phyloP scores from a whole-genome alignment of 2,113 vertebrate species.

The Lethenteron reissneri region DNA sequence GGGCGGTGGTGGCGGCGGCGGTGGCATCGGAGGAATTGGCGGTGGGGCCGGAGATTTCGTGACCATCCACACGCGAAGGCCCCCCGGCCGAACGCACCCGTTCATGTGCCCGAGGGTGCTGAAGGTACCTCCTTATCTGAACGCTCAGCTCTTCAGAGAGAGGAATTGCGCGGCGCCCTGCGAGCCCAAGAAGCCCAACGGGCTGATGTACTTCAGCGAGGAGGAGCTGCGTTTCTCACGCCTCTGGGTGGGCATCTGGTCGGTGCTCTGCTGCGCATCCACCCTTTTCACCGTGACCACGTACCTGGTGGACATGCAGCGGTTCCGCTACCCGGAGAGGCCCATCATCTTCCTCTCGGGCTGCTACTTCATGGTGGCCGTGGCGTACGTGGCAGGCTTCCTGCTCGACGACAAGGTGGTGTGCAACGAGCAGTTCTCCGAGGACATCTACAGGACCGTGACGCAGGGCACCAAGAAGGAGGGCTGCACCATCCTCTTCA shows the following conservation, averaged over 20 bases:
- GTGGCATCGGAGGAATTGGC: no score
- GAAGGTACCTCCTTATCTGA: conserved; percentile 50
- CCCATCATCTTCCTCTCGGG: conserved; percentile 74
- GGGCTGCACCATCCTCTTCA: conserved; percentile 67
- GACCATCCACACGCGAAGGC: no score
- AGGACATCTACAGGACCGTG: conserved; percentile 48
- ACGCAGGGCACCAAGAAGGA: conserved; percentile 69
- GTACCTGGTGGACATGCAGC: conserved; percentile 50
- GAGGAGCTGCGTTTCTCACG: conserved; percentile 53
- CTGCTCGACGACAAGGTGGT: conserved; percentile 52
- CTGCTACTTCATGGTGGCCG: conserved; percentile 77
- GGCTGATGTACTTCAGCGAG: conserved; percentile 66
- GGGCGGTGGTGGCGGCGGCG: conserved; percentile 10
- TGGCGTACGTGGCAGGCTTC: conserved; percentile 47
- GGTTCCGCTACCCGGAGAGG: conserved; percentile 63
- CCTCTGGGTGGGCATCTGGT: conserved; percentile 62
- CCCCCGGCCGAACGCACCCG: conserved; percentile 16
- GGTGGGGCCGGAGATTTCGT: no score
- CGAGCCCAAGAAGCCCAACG: conserved; percentile 37
- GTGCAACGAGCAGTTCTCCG: conserved; percentile 48
- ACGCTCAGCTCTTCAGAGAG: conserved; percentile 56
- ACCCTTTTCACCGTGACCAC: conserved; percentile 69
- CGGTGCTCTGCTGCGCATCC: conserved; percentile 49
- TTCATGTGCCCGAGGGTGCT: conserved; percentile 64
- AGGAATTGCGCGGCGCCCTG: conserved; percentile 72